Evolutionary conservation across 2,888 invertebrate species (phyloP), one percentile per base, ranked within the genome.

Genomic region (Meloe dianella): DNA sequence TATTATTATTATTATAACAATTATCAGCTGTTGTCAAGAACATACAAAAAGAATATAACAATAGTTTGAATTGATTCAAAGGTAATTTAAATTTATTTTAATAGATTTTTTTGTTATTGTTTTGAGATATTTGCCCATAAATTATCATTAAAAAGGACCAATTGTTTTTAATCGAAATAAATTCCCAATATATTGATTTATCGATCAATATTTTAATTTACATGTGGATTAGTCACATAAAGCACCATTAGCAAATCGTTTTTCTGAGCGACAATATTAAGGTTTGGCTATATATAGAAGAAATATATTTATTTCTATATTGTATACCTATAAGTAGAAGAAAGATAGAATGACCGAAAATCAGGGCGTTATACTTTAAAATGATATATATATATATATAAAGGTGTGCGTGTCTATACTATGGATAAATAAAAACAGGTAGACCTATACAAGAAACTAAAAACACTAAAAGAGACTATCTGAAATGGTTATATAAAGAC

Each of bases 391-490:
- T 4, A 27, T 4, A 27, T 27, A 27, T 27, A 27, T 2, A 73
- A 74, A 78, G 77, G 75, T 78, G 78, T 80, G 80, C 80, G 80
- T 80, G 80, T 79, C 76, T 75, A 75, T 73, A 71, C 67, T 66
- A 51, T 51, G 47, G 47, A 51, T 51, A 51, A 80, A n/a, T n/a
- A 77, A 77, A 76, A 79, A 78, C 78, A 80, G 78, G 79, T 79
- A 80, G 77, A 78, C 78, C 79, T 79, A 79, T 79, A 80, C 79
- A 79, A 73, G 74, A 74, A 76, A 73, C 74, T 73, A 72, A 74
- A 74, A 76, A 74, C 74, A 72, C 78, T 79, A 79, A 80, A 80
- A 77, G 77, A 75, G 78, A 76, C 79, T 81, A 81, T 80, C 80
- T 66, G 73, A 66, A 77, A 74, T 78, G 75, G 78, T 74, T 54